These are phyloP conservation scores for Panthera leo DNA, from an alignment of 2,113 vertebrate genomes.

Conservation along the genomic window DNA sequence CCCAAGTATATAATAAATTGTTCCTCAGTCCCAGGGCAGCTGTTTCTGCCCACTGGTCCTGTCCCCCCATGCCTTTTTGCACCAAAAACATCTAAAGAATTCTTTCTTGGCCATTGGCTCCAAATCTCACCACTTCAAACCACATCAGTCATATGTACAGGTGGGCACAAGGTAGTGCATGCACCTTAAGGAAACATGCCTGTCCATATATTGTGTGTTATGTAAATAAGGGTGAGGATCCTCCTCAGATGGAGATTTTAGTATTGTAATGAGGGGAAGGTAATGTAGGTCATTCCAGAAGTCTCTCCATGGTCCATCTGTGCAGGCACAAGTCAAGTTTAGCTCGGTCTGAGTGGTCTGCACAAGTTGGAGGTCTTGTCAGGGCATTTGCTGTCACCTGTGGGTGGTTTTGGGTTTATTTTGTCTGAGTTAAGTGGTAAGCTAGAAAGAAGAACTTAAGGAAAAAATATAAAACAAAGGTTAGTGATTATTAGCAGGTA, in stretches of 20 bases:
- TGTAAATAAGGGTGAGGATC: neutral
- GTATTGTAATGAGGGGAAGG: neutral
- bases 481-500: neutral
- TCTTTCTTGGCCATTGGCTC: no score
- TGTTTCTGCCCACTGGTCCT: no score
- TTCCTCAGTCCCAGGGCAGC: no score
- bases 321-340: neutral
- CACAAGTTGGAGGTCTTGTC: neutral
- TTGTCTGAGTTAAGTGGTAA: neutral
- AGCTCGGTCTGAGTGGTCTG: neutral
- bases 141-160: no score
- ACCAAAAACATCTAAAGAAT: no score
- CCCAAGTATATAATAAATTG: no score
- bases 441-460: neutral
- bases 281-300: neutral
- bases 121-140: no score
- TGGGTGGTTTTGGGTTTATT: neutral
- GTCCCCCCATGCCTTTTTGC: no score
- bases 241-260: neutral
- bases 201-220: neutral
- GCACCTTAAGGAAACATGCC: neutral
- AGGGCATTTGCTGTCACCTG: neutral
- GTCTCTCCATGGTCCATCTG: neutral
- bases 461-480: neutral
- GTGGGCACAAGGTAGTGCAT: neutral